phyloP scores from a whole-genome alignment of 2,888 invertebrate species.

The Mythimna pallens region DNA sequence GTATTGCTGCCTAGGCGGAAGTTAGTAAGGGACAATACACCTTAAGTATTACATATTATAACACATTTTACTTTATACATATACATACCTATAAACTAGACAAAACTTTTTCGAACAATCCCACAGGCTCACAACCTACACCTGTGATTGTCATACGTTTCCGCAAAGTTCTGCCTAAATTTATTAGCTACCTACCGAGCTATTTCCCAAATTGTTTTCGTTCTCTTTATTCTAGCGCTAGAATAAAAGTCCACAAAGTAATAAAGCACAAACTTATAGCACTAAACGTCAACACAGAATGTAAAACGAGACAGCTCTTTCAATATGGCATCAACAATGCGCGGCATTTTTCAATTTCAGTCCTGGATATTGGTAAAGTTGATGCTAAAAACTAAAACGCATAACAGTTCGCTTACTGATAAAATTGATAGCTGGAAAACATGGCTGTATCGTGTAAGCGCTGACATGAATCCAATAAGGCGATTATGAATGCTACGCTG shows the following conservation, averaged over 20 bases:
- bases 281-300: constrained; percentile 9
- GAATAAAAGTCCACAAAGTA: not conserved
- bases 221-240: not conserved
- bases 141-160: not conserved
- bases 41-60: too few species aligned
- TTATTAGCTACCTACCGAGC: not conserved
- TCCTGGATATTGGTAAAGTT: constrained; percentile 17
- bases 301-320: constrained; percentile 7
- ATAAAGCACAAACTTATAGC: constrained; percentile 1
- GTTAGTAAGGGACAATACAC: too few species aligned
- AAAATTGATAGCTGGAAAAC: constrained; percentile 24
- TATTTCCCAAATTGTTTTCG: not conserved
- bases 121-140: not conserved
- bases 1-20: too few species aligned
- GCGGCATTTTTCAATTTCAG: constrained; percentile 41
- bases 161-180: not conserved
- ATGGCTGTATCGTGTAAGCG: not conserved
- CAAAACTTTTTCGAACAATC: too few species aligned
- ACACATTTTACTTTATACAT: too few species aligned
- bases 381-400: constrained; percentile 21
- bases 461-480: constrained; percentile 38
- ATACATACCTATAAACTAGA: too few species aligned
- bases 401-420: not conserved
- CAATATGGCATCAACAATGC: constrained; percentile 7
- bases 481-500: constrained; percentile 17